Percentiles rank a stretch among this genome's conserved stretches.
Conservation (phyloP, 2,888 invertebrate species). For the Megamerina dolium region DNA sequence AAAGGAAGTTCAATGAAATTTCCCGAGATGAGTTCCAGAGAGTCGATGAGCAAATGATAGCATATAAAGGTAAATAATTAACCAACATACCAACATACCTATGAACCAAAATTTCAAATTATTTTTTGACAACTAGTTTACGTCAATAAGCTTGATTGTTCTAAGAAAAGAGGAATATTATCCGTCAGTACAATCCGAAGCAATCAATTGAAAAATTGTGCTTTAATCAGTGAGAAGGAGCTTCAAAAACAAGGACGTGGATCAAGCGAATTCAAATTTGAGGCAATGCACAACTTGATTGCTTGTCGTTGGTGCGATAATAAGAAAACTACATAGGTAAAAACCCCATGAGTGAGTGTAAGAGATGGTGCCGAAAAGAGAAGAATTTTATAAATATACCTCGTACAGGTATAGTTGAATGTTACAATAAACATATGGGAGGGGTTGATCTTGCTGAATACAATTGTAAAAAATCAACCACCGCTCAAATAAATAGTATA, state of each 20-base stretch:
- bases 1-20: no score
- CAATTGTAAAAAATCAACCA: constrained; percentile 18
- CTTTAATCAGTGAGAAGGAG: constrained; percentile 14
- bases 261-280: constrained; percentile 19
- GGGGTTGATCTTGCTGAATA: constrained; percentile 11
- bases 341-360: constrained; percentile 18
- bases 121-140: constrained; percentile 9
- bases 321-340: constrained; percentile 18
- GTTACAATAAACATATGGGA: neutral
- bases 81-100: constrained; percentile 9
- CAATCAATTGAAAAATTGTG: constrained; percentile 16
- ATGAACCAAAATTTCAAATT: constrained; percentile 5
- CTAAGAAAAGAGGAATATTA: constrained; percentile 16
- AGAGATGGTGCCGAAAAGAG: constrained; percentile 19
- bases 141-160: constrained; percentile 6
- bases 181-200: constrained; percentile 15
- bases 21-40: no score
- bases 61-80: no score
- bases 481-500: constrained; percentile 20
- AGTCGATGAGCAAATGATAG: no score
- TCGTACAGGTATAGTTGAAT: constrained; percentile 13
- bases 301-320: constrained; percentile 22
- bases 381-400: constrained; percentile 15
- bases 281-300: constrained; percentile 17
- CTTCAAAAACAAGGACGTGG: constrained; percentile 17